These are phyloP conservation scores for Micromussa lordhowensis DNA, from an alignment of 92 coral and sea anemone genomes.

Conservation along the genomic window DNA sequence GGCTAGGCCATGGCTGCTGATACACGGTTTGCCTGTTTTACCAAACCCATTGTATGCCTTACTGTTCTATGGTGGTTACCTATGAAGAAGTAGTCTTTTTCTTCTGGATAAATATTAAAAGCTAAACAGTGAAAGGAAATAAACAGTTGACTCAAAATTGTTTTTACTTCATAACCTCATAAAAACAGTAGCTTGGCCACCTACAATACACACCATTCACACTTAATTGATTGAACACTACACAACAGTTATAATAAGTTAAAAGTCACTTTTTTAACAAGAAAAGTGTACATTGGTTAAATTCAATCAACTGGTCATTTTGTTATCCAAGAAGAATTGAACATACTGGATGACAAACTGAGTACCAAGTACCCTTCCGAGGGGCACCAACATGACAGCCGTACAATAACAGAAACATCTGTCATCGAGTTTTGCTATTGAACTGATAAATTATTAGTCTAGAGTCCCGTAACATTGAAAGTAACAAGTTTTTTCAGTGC, in stretches of 20 bases:
- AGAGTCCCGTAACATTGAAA: too few relatives aligned
- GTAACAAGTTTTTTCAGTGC: too few relatives aligned
- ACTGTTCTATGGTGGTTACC: background rate
- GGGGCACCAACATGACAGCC: too few relatives aligned
- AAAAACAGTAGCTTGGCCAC: slow-evolving; percentile 1
- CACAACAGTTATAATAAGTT: background rate
- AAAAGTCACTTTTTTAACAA: background rate
- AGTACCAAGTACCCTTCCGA: too few relatives aligned
- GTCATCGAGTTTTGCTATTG: too few relatives aligned
- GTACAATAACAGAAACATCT: too few relatives aligned
- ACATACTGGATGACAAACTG: background rate
- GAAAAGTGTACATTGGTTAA: background rate
- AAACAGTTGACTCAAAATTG: background rate
- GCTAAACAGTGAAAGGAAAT: background rate
- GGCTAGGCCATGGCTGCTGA: too few relatives aligned
- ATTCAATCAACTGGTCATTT: background rate
- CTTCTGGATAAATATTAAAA: background rate
- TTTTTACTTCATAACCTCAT: background rate
- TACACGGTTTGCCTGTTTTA: too few relatives aligned
- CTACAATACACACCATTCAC: background rate
- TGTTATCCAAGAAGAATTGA: background rate
- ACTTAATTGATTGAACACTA: background rate
- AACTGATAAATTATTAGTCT: too few relatives aligned
- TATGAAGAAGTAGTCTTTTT: background rate
- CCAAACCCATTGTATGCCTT: background rate